Conservation (phyloP, 2,797 vertebrate species). For the Leptoclinus maculatus region DNA sequence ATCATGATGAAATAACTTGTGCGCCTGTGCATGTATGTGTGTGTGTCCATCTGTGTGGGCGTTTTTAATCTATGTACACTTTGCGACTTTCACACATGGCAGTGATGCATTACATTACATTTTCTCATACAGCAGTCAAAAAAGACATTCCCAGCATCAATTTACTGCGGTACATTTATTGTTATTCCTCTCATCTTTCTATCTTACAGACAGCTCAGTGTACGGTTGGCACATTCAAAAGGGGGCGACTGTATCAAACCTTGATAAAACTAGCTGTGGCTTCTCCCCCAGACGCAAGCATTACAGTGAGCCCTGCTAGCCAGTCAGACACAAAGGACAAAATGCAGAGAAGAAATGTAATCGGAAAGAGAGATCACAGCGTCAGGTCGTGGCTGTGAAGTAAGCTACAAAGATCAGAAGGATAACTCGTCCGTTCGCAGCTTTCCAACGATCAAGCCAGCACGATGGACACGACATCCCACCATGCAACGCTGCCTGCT, state of each 20-base stretch:
- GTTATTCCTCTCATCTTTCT: slow-evolving; percentile 56
- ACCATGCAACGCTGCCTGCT: slow-evolving; percentile 26
- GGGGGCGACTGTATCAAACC: slow-evolving; percentile 43
- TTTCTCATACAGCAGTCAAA: slow-evolving; percentile 48
- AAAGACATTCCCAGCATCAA: slow-evolving; percentile 39
- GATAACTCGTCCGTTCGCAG: slow-evolving; percentile 18
- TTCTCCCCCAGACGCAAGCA: slow-evolving; percentile 24
- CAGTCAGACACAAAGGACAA: slow-evolving; percentile 36
- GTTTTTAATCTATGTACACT: slow-evolving; percentile 60
- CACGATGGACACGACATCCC: slow-evolving; percentile 32
- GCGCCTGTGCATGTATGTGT: neutral
- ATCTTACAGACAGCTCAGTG: slow-evolving; percentile 16
- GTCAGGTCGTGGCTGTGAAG: slow-evolving; percentile 21
- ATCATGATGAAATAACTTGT: slow-evolving; percentile 32
- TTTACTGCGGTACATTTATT: slow-evolving; percentile 33
- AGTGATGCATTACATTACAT: slow-evolving; percentile 46
- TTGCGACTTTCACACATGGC: slow-evolving; percentile 26
- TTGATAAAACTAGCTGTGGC: slow-evolving; percentile 51
- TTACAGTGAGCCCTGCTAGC: slow-evolving; percentile 25
- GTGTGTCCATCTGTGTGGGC: slow-evolving; percentile 23
- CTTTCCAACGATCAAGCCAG: slow-evolving; percentile 40
- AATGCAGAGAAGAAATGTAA: slow-evolving; percentile 43
- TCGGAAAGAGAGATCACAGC: slow-evolving; percentile 40
- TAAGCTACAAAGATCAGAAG: slow-evolving; percentile 46
- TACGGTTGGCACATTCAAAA: slow-evolving; percentile 30